These are phyloP conservation scores for Cranoglanis bouderius DNA, from an alignment of 2,113 vertebrate genomes.

Conservation along the genomic window DNA sequence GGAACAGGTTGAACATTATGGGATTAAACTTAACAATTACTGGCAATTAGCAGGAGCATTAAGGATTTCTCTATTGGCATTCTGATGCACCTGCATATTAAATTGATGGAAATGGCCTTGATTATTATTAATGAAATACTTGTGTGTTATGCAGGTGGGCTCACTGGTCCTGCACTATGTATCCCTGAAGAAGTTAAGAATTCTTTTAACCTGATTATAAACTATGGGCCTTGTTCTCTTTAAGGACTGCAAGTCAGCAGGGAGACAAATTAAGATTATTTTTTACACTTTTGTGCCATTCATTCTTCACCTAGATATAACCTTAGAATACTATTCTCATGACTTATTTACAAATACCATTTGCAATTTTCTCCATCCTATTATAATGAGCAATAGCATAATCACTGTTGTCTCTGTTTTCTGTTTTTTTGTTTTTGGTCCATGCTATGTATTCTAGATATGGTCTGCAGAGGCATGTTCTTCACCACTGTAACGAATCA, in stretches of 20 bases:
- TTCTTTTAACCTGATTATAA: conserved; percentile 59
- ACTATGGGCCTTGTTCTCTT: conserved; percentile 32
- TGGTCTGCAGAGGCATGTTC: conserved; percentile 22
- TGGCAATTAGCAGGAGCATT: conserved; percentile 60
- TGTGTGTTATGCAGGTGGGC: conserved; percentile 54
- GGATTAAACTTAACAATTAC: conserved; percentile 64
- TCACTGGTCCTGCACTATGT: conserved; percentile 46
- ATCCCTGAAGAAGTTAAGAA: conserved; percentile 55
- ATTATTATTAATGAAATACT: conserved; percentile 65
- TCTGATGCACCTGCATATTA: conserved; percentile 61
- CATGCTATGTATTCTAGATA: conserved; percentile 14
- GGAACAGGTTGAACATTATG: conserved; percentile 55
- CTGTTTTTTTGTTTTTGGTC: too few species aligned
- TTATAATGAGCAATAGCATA: background rate
- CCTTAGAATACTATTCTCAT: background rate
- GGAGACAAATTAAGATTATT: conserved; percentile 46
- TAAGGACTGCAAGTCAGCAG: conserved; percentile 42
- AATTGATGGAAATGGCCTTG: conserved; percentile 64
- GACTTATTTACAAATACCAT: background rate
- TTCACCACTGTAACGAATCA: too few species aligned
- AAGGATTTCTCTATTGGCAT: conserved; percentile 68
- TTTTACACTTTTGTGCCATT: background rate
- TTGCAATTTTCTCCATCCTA: background rate
- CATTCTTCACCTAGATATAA: background rate
- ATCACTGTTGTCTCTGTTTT: background rate